Evolutionary conservation across 2,888 invertebrate species (phyloP), one percentile per base, ranked within the genome.

Genomic region (Hemicrepidius hirtus): DNA sequence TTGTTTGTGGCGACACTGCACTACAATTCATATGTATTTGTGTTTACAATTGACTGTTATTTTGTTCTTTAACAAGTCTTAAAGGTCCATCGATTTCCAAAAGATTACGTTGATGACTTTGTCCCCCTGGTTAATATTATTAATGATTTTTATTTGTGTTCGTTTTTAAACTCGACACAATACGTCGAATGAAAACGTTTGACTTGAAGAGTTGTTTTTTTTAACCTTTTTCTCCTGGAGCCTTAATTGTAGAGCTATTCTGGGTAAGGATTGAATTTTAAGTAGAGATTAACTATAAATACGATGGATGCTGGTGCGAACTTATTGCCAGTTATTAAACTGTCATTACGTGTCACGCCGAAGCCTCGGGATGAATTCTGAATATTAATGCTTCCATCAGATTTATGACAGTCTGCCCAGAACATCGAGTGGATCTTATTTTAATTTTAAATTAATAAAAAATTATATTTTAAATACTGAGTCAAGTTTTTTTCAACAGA

Each of bases 301-400:
- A 63, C 69, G 63, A 64, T 64, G 28, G 66, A 71, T 64, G 69
- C 28, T 70, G 66, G 65, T 66, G 71, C 66, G 57, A 71, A 71
- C 64, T 65, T 71, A 71, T 71, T 68, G 72, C 68, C 63, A 59
- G 74, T 70, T 74, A 74, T 74, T 74, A 74, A 74, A 74, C 64
- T 74, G 74, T 74, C 74, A 68, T 74, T 74, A 74, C 46, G 64
- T 68, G 62, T 71, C 71, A 71, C 53, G 55, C 28, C 59, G 49
- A 55, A 18, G 69, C 73, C 60, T 59, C 44, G 16, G 64, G 70
- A 40, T 62, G 55, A 68, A 64, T 64, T 28, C 69, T 50, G 64
- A 72, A 72, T 71, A 71, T 72, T 72, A 72, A 64, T 64, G 68
- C 64, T 62, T 63, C 44, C 62, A 72, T 72, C 64, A 57, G 46